A percentile compares a stretch with the other conserved stretches of the same genome.
These are phyloP conservation scores for Macrophya alboannulata DNA, from an alignment of 2,888 invertebrate species.

Conservation along the genomic window DNA sequence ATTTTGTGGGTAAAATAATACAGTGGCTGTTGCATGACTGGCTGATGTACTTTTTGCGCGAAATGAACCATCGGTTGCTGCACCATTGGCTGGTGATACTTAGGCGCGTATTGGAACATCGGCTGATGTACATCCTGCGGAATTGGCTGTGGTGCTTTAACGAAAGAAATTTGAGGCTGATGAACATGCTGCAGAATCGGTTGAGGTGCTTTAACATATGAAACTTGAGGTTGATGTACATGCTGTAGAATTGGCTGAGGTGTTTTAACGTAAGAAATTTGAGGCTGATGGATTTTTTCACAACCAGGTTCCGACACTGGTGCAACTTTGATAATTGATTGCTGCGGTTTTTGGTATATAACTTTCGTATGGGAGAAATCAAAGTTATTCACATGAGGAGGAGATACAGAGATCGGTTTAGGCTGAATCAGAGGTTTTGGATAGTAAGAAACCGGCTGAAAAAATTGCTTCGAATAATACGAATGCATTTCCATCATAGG, in stretches of 20 bases:
- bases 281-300: constrained; percentile 25
- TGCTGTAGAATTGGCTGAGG: constrained; percentile 11
- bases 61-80: constrained; percentile 49
- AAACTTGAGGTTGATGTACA: constrained; percentile 36
- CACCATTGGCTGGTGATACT: constrained; percentile 68
- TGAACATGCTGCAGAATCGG: background rate
- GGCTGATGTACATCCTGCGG: constrained; percentile 38
- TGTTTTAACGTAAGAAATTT: constrained; percentile 31
- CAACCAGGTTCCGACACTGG: background rate
- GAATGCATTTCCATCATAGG: constrained; percentile 32
- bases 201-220: constrained; percentile 19
- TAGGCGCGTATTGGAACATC: constrained; percentile 69
- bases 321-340: background rate
- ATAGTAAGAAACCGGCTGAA: constrained; percentile 33
- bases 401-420: constrained; percentile 44
- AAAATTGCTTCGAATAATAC: constrained; percentile 50
- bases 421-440: constrained; percentile 20
- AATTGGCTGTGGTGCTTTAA: constrained; percentile 24
- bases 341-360: constrained; percentile 19
- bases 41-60: constrained; percentile 6
- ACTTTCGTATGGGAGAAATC: constrained; percentile 7
- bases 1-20: background rate
- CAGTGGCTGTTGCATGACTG: constrained; percentile 57
- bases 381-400: constrained; percentile 20
- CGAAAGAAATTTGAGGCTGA: constrained; percentile 41